phyloP scores from a whole-genome alignment of 2,888 invertebrate species.

The Troilus luridus region DNA sequence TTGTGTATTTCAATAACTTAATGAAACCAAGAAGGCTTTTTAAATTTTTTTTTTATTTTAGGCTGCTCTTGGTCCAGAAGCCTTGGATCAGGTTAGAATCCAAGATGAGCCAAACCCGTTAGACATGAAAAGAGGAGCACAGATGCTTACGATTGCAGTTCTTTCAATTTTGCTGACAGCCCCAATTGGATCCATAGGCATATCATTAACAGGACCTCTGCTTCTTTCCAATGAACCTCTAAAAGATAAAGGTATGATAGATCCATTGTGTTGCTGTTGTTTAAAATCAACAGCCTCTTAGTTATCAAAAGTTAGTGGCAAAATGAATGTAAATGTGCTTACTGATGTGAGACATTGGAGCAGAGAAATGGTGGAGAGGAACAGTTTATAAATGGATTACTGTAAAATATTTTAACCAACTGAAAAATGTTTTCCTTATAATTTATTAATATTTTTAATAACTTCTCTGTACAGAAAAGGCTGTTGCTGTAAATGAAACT shows the following conservation, averaged over 20 bases:
- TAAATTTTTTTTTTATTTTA: conserved; percentile 66
- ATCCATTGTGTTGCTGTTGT: neutral
- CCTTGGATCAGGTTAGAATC: conserved; percentile 73
- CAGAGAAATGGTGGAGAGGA: too few relatives aligned
- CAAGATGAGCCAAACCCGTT: conserved; percentile 55
- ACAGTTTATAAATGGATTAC: too few relatives aligned
- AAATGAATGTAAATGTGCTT: too few relatives aligned
- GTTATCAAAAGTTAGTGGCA: too few relatives aligned
- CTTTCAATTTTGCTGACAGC: conserved; percentile 70
- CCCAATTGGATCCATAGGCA: conserved; percentile 69
- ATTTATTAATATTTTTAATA: conserved; percentile 6
- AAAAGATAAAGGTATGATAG: conserved; percentile 21
- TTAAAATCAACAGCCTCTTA: neutral
- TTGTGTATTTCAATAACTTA: neutral
- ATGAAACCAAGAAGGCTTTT: neutral
- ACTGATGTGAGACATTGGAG: too few relatives aligned
- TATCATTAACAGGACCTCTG: conserved; percentile 67
- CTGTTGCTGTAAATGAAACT: conserved; percentile 62
- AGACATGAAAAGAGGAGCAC: conserved; percentile 62
- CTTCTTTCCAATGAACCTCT: conserved; percentile 65
- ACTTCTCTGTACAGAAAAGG: conserved; percentile 59
- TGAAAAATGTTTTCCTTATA: neutral
- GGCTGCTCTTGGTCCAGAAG: conserved; percentile 79
- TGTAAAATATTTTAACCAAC: neutral
- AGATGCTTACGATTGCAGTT: conserved; percentile 69